Percentiles rank a stretch among this genome's conserved stretches.
These are phyloP conservation scores for Forbesichthys papilliferus DNA, from an alignment of 2,113 vertebrate species.

Conservation along the genomic window DNA sequence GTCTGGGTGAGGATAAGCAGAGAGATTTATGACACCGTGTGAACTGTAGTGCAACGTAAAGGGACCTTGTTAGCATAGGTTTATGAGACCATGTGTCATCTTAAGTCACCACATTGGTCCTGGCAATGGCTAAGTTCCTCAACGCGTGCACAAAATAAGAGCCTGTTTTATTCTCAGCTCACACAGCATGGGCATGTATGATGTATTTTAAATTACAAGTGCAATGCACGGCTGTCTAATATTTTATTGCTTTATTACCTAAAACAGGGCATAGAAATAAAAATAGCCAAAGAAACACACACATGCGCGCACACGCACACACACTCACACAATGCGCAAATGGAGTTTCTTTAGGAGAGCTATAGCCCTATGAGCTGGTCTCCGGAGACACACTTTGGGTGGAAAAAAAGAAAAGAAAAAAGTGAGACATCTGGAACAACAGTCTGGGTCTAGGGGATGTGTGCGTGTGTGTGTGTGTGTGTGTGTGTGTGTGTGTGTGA, in stretches of 20 bases:
- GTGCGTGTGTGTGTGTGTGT: conserved; percentile 1
- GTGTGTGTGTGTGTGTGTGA: conserved; percentile 9
- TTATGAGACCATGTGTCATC: conserved; percentile 13
- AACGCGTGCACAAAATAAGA: not conserved
- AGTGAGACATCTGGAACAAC: conserved; percentile 56
- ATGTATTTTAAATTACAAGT: not conserved
- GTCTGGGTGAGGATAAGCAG: conserved; percentile 5
- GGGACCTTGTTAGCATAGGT: conserved; percentile 40
- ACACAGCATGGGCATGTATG: not conserved
- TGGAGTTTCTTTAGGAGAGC: not conserved
- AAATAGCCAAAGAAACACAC: not conserved
- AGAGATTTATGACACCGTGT: not conserved
- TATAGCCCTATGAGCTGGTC: conserved; percentile 20
- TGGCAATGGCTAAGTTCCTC: not conserved
- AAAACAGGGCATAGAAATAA: not conserved
- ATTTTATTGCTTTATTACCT: conserved; percentile 25
- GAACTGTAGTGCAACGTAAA: conserved; percentile 11
- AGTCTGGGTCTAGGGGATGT: conserved; percentile 45
- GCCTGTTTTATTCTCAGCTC: not conserved
- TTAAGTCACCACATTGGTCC: conserved; percentile 21
- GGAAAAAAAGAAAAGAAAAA: conserved; percentile 26
- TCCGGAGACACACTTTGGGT: conserved; percentile 29
- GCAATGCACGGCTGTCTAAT: not conserved
- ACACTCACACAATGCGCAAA: not conserved
- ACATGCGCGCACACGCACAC: conserved; percentile 1